Percentiles rank a stretch among this genome's conserved stretches.
These are phyloP conservation scores for Phodopus roborovskii DNA, from an alignment of 2,113 vertebrate genomes.

Conservation along the genomic window DNA sequence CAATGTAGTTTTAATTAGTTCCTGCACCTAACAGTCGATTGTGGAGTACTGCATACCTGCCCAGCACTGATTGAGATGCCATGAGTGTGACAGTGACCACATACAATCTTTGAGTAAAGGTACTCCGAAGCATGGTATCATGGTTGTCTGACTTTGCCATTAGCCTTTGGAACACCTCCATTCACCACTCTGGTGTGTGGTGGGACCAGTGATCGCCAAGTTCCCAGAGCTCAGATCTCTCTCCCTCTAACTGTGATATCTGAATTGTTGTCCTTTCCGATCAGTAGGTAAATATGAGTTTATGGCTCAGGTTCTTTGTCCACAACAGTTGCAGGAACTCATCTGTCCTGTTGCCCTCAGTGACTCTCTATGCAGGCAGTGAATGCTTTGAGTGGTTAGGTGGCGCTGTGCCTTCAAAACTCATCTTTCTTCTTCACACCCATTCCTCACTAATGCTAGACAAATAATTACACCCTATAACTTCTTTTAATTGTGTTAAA, in stretches of 20 bases:
- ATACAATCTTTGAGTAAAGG: background rate
- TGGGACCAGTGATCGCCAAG: background rate
- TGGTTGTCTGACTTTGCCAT: background rate
- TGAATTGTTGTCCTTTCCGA: background rate
- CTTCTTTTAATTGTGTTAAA: slow-evolving; percentile 71
- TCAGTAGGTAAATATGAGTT: background rate
- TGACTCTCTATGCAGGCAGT: background rate
- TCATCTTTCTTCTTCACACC: background rate
- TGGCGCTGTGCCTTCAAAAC: background rate
- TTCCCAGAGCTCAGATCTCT: background rate
- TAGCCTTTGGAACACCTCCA: background rate
- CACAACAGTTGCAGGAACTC: background rate
- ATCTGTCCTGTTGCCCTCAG: background rate
- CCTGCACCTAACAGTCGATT: background rate
- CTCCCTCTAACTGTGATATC: background rate
- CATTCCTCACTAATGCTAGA: background rate
- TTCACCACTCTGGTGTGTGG: background rate
- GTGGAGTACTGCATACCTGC: fast-evolving
- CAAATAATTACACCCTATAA: slow-evolving; percentile 51
- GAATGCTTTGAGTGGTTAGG: background rate
- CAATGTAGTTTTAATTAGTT: background rate
- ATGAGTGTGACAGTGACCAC: background rate
- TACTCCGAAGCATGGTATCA: background rate
- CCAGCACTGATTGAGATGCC: background rate
- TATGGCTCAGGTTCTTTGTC: background rate